Base-by-base conservation (phyloP, 2,113 vertebrate genomes). In the Sylvietta virens region DNA sequence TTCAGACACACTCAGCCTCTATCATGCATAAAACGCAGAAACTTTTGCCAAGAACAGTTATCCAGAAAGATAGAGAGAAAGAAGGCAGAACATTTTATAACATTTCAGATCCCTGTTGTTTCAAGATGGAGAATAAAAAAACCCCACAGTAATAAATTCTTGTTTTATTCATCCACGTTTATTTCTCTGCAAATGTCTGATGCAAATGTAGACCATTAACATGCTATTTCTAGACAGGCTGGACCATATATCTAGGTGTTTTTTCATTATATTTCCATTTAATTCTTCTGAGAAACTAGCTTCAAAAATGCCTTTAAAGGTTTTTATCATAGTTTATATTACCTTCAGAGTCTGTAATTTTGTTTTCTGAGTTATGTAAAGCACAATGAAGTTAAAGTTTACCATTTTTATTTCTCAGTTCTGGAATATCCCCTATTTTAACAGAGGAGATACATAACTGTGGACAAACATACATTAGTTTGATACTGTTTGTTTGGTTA, bases 1-100 rank as follows among this genome's bases (percentile, higher is more conserved):
- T 97, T 96, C 92, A 97, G 92, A 91, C 94, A 97, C 50, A 80
- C 71, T 97, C 81, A 69, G 56, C 87, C 80, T 95, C 88, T 86
- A 95, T 81, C 67, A 89, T 82, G 65, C 54, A 71, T 97, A 97
- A 96, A 97, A 94, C 67, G 79, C 17, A 92, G 50, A 90, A 96
- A 94, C 33, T 48, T 97, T 96, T 95, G 26, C 78, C 53, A 92
- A 90, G 65, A 90, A 92, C 42, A 61, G n/a, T 85, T 95, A 88
- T 82, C 87, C 18, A 64, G 88, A 96, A 81, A 85, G 44, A 69
- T 44, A 21, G 48, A 94, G 23, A 35, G 30, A 76, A 95, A 94
- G 53, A 86, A 92, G 15, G 39, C 73, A 92, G 96, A 94, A 9
- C 9, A 9, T 88, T 91, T 90, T 89, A 47, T 81, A 94, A 95